Evolutionary conservation across 1,140 invertebrate genomes (phyloP).

Genomic region (Drosophila teissieri): DNA sequence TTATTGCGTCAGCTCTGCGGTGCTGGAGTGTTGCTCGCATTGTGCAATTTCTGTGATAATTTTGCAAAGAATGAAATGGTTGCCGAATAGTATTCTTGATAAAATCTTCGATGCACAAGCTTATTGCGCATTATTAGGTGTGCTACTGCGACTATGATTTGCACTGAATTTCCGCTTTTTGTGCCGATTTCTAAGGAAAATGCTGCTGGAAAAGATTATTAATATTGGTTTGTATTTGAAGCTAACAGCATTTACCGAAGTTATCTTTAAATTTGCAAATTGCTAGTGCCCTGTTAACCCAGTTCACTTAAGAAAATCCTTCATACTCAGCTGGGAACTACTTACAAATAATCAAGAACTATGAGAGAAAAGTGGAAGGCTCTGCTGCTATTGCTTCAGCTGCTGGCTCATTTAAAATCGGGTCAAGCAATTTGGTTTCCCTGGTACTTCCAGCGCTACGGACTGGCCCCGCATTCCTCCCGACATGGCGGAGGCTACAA

Average conservation of each 20-base stretch:
- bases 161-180: neutral
- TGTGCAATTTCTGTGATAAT: slow-evolving; percentile 67
- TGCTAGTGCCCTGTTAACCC: too few relatives aligned
- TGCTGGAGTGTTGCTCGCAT: slow-evolving; percentile 39
- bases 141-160: slow-evolving; percentile 6
- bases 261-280: too few relatives aligned
- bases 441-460: slow-evolving; percentile 67
- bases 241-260: too few relatives aligned
- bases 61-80: slow-evolving; percentile 37
- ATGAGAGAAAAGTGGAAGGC: slow-evolving; percentile 32
- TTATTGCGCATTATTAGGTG: slow-evolving; percentile 32
- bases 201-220: too few relatives aligned
- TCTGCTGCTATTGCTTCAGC: slow-evolving; percentile 18
- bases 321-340: neutral
- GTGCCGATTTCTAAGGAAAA: neutral
- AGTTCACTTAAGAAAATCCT: slow-evolving; percentile 21
- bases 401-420: slow-evolving; percentile 8
- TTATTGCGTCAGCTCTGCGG: slow-evolving; percentile 25
- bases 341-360: neutral
- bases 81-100: neutral
- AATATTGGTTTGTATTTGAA: too few relatives aligned
- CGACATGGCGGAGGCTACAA: slow-evolving; percentile 18
- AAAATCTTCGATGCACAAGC: slow-evolving; percentile 15
- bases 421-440: slow-evolving; percentile 61
- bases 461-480: slow-evolving; percentile 34